A percentile compares a stretch with the other conserved stretches of the same genome.
Conservation (phyloP, 2,888 invertebrate genomes). For the Caenorhabditis wallacei region DNA sequence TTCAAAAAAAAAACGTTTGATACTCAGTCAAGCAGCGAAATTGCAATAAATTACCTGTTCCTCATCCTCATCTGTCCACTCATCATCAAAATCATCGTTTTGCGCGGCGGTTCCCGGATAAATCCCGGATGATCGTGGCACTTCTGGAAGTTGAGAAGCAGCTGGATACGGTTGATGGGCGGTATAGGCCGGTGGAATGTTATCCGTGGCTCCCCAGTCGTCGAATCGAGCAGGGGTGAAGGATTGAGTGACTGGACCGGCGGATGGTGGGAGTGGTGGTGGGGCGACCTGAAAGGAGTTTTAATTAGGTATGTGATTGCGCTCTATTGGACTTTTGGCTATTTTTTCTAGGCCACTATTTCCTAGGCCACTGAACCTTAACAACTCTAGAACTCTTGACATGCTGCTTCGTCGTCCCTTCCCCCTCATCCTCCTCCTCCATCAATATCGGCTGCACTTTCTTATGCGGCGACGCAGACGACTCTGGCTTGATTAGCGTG, state of each 20-base stretch:
- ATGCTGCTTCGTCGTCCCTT: not conserved
- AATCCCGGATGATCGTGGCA: not conserved
- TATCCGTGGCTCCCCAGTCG: conserved; percentile 45
- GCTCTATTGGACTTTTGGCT: not conserved
- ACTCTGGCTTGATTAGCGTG: conserved; percentile 60
- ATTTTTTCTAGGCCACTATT: too few relatives aligned
- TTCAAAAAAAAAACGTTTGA: conserved; percentile 1
- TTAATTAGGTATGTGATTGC: not conserved
- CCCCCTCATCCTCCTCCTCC: conserved; percentile 31
- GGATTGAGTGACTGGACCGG: conserved; percentile 10
- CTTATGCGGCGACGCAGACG: conserved; percentile 27
- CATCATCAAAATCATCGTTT: conserved; percentile 82
- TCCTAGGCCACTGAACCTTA: not conserved
- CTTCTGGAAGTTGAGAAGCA: conserved; percentile 14
- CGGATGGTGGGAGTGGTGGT: conserved; percentile 25
- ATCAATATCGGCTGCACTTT: not conserved
- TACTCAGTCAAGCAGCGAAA: too few relatives aligned
- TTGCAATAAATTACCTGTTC: conserved; percentile 73
- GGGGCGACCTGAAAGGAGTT: conserved; percentile 27
- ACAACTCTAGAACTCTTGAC: not conserved
- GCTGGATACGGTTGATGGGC: not conserved
- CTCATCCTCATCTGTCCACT: conserved; percentile 83
- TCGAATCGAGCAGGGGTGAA: conserved; percentile 35
- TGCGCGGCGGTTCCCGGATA: conserved; percentile 83
- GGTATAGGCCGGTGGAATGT: conserved; percentile 28